A percentile compares a stretch with the other conserved stretches of the same genome.
Evolutionary conservation across 53 echinoderm and acorn worm species (phyloP).

Genomic region (Zoroaster sp.): DNA sequence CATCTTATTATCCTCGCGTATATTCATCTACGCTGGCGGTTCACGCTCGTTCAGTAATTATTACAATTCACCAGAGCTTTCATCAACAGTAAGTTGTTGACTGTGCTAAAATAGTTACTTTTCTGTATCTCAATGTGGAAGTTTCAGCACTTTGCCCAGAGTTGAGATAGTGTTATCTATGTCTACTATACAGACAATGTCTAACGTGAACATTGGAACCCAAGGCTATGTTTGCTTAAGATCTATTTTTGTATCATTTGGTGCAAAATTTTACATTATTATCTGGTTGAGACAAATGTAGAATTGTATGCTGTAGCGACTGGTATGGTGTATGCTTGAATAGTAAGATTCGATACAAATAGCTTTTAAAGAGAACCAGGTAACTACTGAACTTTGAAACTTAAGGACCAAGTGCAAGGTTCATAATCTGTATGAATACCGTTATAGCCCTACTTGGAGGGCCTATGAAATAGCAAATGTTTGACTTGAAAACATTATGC

Average conservation of each 20-base stretch:
- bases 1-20: neutral
- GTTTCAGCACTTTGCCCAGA: neutral
- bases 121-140: too few relatives aligned
- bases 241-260: neutral
- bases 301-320: neutral
- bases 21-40: neutral
- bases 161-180: neutral
- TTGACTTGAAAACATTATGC: too few relatives aligned
- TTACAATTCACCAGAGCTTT: neutral
- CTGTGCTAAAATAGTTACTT: neutral
- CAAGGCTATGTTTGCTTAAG: neutral
- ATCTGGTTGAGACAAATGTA: neutral
- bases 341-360: neutral
- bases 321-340: neutral
- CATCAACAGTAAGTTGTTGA: neutral
- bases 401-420: neutral
- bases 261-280: neutral
- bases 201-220: neutral
- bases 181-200: neutral
- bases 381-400: neutral
- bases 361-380: neutral
- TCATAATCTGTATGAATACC: neutral
- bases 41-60: neutral
- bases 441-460: neutral
- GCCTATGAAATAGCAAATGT: too few relatives aligned